Base-by-base conservation (phyloP, 2,888 invertebrate species). In the Plagodis pulveraria region DNA sequence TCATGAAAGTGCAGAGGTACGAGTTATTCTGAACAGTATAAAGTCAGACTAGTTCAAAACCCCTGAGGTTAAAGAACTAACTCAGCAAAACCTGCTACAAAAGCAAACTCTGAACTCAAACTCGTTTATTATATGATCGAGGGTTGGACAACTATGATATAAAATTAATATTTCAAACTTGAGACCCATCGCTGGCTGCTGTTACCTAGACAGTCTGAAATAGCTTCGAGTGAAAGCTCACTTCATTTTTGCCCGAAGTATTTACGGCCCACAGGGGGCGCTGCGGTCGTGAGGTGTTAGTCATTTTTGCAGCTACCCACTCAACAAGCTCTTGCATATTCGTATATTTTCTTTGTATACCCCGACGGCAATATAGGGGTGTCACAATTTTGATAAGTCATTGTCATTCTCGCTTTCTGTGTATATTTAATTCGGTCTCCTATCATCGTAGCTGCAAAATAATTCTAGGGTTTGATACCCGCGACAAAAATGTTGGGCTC, bases 221-320 rank as follows among this genome's bases (percentile, higher is more conserved):
- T 71, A 73, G 67, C 69, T 12, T 35, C 40, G 74, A 78, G 77
- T 77, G 76, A 80, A 80, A 78, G 74, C 78, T 67, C 75, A 76
- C 78, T 80, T 80, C 76, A 79, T 80, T 80, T 81, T 81, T 76
- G 73, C 73, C 54, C 69, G 62, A 67, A 59, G 69, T 76, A 79
- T 81, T 80, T 81, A 84, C 71, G 70, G 63, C 65, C 58, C 79
- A 67, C 75, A 47, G 70, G 74, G 80, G 74, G 70, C 61, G 71
- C 56, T 67, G 59, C 67, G 68, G 73, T 71, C 65, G 65, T 64
- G 70, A 53, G 65, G 68, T 74, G 62, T 60, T 52, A 63, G 59
- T 63, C 59, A 66, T 68, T 64, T 66, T 66, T 62, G 56, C 62
- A 52, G 22, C 58, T 57, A 52, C 42, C 42, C 46, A 36, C 42